phyloP scores from a whole-genome alignment of 2,113 vertebrate genomes.

The Otolemur garnettii region DNA sequence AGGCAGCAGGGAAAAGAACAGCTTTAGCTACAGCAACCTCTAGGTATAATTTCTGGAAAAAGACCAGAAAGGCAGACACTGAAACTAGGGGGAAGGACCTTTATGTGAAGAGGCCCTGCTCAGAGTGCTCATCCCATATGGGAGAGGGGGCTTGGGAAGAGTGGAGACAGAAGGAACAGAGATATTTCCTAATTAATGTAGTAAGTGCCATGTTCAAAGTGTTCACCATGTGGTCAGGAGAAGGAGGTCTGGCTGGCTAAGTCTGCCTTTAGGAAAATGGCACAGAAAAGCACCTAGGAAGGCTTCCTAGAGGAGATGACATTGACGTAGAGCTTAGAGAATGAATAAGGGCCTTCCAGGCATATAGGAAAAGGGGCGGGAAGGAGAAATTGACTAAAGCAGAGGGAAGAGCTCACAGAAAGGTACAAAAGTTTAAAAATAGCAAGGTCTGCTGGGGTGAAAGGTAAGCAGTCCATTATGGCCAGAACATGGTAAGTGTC shows the following conservation, averaged over 20 bases:
- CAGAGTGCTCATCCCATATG: background rate
- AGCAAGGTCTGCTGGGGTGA: background rate
- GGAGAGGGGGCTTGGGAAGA: background rate
- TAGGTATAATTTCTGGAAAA: background rate
- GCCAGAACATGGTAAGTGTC: background rate
- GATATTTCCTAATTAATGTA: background rate
- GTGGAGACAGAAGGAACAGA: background rate
- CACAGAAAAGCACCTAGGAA: background rate
- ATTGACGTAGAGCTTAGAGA: background rate
- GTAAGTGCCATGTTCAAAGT: background rate
- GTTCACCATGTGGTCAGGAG: background rate
- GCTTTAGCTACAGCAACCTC: background rate
- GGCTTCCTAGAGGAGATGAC: background rate
- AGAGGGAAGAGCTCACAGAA: background rate
- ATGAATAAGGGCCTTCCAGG: background rate
- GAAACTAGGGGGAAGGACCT: background rate
- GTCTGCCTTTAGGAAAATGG: background rate
- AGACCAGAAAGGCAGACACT: slow-evolving; percentile 4
- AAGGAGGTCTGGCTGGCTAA: background rate
- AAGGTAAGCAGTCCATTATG: background rate
- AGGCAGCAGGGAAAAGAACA: background rate
- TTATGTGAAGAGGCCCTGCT: background rate
- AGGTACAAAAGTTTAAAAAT: background rate
- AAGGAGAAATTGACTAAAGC: background rate
- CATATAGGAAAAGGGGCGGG: background rate